Evolutionary conservation across 2,797 vertebrate genomes (phyloP).

Genomic region (Yasuhikotakia modesta): DNA sequence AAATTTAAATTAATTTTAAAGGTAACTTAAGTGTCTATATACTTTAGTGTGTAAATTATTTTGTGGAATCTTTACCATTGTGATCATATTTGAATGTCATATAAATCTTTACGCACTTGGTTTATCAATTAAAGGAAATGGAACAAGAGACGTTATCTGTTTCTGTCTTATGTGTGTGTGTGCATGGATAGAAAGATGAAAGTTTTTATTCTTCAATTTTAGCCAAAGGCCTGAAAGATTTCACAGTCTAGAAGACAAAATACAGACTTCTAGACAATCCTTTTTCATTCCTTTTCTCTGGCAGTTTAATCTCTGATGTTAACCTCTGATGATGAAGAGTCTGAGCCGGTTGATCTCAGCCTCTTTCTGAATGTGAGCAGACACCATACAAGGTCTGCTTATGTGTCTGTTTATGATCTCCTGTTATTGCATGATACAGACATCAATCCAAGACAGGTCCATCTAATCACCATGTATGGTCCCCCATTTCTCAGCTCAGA

Average conservation of each 20-base stretch:
- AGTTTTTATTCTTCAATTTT: no score
- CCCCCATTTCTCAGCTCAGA: constrained; percentile 58
- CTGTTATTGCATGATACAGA: constrained; percentile 74
- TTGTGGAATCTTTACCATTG: no score
- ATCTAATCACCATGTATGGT: constrained; percentile 79
- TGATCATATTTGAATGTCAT: constrained; percentile 12
- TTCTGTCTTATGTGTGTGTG: background rate
- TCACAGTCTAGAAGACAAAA: background rate
- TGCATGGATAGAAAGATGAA: background rate
- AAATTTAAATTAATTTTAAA: background rate
- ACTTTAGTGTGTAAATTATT: background rate
- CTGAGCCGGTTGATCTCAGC: constrained; percentile 48
- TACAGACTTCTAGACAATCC: background rate
- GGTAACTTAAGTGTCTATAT: background rate
- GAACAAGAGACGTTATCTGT: constrained; percentile 2
- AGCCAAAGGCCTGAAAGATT: background rate
- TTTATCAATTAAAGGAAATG: constrained; percentile 15
- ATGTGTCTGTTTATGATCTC: constrained; percentile 73
- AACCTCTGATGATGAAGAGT: no score
- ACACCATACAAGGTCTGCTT: constrained; percentile 79
- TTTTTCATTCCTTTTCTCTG: constrained; percentile 30
- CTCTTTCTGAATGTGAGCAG: constrained; percentile 59
- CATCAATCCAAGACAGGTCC: constrained; percentile 73
- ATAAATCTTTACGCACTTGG: constrained; percentile 23
- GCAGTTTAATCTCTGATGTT: constrained; percentile 29